phyloP scores from a whole-genome alignment of 2,797 vertebrate species.

The Loris lydekkerianus region DNA sequence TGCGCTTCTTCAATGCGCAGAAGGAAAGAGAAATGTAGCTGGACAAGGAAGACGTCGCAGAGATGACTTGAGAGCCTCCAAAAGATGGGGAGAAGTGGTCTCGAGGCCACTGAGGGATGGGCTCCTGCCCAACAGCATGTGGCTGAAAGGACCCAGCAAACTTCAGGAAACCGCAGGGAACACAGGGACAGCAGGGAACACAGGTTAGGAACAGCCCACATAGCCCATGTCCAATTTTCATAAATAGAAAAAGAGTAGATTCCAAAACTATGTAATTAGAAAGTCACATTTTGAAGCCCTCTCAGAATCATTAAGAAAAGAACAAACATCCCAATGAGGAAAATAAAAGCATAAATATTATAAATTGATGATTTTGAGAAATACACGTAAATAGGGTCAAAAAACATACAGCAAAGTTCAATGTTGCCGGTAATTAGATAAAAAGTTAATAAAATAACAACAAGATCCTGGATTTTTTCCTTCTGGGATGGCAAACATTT shows the following conservation, averaged over 20 bases:
- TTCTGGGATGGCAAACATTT: not conserved
- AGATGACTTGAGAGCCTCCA: not conserved
- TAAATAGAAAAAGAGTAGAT: not conserved
- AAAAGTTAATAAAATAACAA: conserved; percentile 49
- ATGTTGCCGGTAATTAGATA: conserved; percentile 35
- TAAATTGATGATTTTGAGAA: conserved; percentile 63
- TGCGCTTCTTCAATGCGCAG: conserved; percentile 36
- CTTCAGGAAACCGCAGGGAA: not conserved
- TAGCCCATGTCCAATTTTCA: not conserved
- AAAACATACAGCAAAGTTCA: conserved; percentile 57
- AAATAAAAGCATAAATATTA: conserved; percentile 40
- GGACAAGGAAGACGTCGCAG: not conserved
- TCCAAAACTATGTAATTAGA: conserved; percentile 50
- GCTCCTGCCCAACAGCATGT: not conserved
- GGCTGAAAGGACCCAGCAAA: not conserved
- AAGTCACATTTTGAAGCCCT: conserved; percentile 57
- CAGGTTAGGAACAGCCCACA: not conserved
- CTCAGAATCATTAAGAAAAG: conserved; percentile 40
- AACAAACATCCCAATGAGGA: not conserved
- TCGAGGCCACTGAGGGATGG: not conserved
- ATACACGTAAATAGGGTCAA: conserved; percentile 38
- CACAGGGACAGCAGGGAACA: fast-evolving
- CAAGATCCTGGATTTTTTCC: not conserved
- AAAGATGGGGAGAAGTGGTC: not conserved
- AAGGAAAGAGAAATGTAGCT: conserved; percentile 51